A percentile compares a stretch with the other conserved stretches of the same genome.
phyloP scores from a whole-genome alignment of 1,140 invertebrate genomes.

The Whitmania pigra region DNA sequence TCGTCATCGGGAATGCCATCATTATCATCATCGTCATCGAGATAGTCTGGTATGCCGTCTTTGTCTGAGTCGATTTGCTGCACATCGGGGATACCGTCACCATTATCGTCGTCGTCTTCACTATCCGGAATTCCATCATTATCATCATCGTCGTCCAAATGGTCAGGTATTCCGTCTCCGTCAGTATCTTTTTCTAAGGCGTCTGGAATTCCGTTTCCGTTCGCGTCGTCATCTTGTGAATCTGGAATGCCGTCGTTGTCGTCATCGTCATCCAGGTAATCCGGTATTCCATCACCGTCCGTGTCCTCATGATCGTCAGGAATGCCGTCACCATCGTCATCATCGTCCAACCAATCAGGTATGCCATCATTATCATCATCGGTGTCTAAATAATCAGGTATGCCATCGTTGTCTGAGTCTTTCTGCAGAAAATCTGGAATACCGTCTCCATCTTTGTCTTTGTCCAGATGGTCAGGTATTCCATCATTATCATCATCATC shows the following conservation, averaged over 20 bases:
- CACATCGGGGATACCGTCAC: constrained; percentile 35
- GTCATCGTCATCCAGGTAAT: constrained; percentile 22
- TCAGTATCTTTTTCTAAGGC: constrained; percentile 31
- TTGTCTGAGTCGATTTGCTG: constrained; percentile 26
- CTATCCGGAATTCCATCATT: constrained; percentile 34
- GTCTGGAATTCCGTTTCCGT: constrained; percentile 38
- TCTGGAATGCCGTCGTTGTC: constrained; percentile 30
- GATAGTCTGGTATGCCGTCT: constrained; percentile 31
- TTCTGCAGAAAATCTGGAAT: constrained; percentile 16
- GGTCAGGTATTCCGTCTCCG: constrained; percentile 31
- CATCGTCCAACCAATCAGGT: constrained; percentile 4
- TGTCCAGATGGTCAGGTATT: constrained; percentile 26
- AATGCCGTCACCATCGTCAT: constrained; percentile 15
- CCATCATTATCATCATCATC: constrained; percentile 27
- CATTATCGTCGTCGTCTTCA: constrained; percentile 29
- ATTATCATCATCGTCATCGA: constrained; percentile 33
- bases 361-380: constrained; percentile 25
- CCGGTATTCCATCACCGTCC: constrained; percentile 24
- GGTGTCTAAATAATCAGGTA: constrained; percentile 27
- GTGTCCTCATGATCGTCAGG: constrained; percentile 8
- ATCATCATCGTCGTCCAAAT: constrained; percentile 35
- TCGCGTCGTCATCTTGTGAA: constrained; percentile 31
- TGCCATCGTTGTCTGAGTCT: constrained; percentile 25
- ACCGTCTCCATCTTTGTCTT: constrained; percentile 24
- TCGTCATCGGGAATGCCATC: constrained; percentile 34